Evolutionary conservation across 2,888 invertebrate species (phyloP), one percentile per base, ranked within the genome.

Genomic region (Laothoe populi): DNA sequence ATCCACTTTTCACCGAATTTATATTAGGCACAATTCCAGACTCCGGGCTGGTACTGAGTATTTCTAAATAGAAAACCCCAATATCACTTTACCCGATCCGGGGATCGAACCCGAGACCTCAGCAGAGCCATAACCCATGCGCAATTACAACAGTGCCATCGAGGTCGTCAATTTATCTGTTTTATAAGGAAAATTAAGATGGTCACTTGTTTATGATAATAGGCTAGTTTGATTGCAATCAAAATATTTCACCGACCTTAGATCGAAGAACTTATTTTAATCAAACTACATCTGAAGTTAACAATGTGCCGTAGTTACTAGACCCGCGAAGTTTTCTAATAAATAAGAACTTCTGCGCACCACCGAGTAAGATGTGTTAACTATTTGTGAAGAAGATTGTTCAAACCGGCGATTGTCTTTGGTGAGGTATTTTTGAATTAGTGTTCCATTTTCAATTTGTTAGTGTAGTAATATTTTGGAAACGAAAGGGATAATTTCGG

Each of bases 261-360:
- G 13, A 31, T 21, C 44, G 26, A 16, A 38, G 38, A 64, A 42
- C 45, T 53, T 58, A 42, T 24, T 60, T 58, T 45, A 59, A 60
- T 63, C 45, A 59, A 61, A 63, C 35, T 38, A 53, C 46, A 58
- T 46, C 46, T 16, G 40, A 35, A 61, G 31, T 13, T 48, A 60
- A 64, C 60, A 64, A 63, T 63, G 62, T 38, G 45, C 48, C 63
- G 61, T 53, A 59, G 64, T 65, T 45, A 48, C 61, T 1, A 42
- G 38, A 44, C 48, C 58, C 24, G 35, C 57, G 31, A 65, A 65
- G 63, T 65, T 65, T 63, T 24, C 46, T 53, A 61, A 65, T 65
- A 65, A 65, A 63, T 63, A 63, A 65, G 31, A 63, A 65, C 48
- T 65, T 62, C 35, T 11, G 35, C 53, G 16, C 35, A 58, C 59